These are phyloP conservation scores for Oryzaephilus surinamensis DNA, from an alignment of 1,140 invertebrate genomes.

Conservation along the genomic window DNA sequence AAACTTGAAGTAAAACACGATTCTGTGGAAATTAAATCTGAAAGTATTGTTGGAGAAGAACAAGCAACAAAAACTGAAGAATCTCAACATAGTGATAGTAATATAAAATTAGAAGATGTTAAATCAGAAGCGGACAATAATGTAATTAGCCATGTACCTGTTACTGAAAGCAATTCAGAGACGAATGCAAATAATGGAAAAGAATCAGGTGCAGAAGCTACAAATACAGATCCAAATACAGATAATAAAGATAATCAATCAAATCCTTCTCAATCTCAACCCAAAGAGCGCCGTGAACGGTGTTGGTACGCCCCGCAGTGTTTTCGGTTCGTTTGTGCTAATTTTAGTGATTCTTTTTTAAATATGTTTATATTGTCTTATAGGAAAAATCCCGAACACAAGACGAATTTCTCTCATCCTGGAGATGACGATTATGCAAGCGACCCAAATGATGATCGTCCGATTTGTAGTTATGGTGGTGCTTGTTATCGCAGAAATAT, in stretches of 20 bases:
- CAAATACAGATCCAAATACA: neutral
- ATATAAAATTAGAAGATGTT: neutral
- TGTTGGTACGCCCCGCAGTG: slow-evolving; percentile 34
- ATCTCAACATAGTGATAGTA: neutral
- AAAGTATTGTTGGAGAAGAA: neutral
- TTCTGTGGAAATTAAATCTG: neutral
- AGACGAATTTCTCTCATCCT: slow-evolving; percentile 36
- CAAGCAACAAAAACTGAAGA: neutral
- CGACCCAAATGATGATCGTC: slow-evolving; percentile 35
- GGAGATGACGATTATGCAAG: slow-evolving; percentile 42
- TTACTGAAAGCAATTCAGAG: neutral
- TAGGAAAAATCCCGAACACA: slow-evolving; percentile 38
- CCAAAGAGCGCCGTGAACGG: slow-evolving; percentile 18
- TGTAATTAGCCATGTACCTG: neutral
- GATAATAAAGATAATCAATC: slow-evolving; percentile 1
- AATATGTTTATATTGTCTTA: slow-evolving; percentile 7
- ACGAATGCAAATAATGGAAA: neutral
- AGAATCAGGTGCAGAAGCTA: neutral
- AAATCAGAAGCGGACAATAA: neutral
- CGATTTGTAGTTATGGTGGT: slow-evolving; percentile 42
- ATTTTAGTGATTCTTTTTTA: no score
- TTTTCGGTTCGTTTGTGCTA: slow-evolving; percentile 30
- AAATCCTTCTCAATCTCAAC: neutral
- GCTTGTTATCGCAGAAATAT: slow-evolving; percentile 43
- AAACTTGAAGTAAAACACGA: neutral